phyloP scores from a whole-genome alignment of 2,113 vertebrate genomes.

The Plectropomus leopardus region DNA sequence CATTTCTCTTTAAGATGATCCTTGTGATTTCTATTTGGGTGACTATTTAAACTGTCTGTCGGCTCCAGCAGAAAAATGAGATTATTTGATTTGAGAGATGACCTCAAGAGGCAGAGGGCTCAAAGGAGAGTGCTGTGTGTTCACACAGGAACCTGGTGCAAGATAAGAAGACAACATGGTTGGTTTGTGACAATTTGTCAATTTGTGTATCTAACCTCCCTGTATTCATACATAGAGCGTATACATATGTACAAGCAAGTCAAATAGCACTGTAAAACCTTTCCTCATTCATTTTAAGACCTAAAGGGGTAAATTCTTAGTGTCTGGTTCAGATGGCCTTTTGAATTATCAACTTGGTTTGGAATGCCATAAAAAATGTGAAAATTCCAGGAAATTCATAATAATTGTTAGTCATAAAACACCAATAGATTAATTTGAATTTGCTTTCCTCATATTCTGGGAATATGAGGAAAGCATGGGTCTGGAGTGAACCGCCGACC shows the following conservation, averaged over 20 bases:
- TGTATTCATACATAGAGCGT: neutral
- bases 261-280: neutral
- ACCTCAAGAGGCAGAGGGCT: slow-evolving; percentile 2
- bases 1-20: slow-evolving; percentile 20
- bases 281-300: neutral
- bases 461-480: no score
- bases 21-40: slow-evolving; percentile 58
- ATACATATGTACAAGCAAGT: neutral
- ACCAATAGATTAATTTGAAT: no score
- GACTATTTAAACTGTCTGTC: slow-evolving; percentile 25
- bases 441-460: no score
- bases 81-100: slow-evolving; percentile 46
- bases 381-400: slow-evolving; percentile 2
- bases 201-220: neutral
- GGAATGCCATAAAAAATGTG: neutral
- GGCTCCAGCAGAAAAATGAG: slow-evolving; percentile 7
- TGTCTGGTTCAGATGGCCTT: rapidly evolving
- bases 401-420: no score
- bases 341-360: neutral
- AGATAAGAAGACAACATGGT: neutral
- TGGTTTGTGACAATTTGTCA: neutral
- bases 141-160: neutral
- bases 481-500: no score
- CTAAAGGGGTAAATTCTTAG: neutral
- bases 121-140: neutral